These are phyloP conservation scores for Diphyllodes magnificus DNA, from an alignment of 2,113 vertebrate species.

Conservation along the genomic window DNA sequence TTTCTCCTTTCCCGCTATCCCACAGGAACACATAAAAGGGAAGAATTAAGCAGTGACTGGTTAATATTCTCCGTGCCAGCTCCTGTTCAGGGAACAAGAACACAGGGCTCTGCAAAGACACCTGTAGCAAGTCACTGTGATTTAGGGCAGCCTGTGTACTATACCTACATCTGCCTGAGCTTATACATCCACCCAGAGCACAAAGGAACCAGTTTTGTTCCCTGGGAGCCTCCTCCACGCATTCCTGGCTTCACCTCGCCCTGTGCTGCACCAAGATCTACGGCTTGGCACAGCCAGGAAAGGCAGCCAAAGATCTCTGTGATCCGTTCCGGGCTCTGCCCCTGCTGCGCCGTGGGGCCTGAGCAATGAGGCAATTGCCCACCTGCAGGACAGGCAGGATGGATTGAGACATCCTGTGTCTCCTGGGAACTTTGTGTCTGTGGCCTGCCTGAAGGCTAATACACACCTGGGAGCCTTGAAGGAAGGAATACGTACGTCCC, in stretches of 20 bases:
- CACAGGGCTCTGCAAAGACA: background rate
- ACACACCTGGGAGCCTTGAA: background rate
- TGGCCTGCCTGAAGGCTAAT: background rate
- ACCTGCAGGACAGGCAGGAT: background rate
- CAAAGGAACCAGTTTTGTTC: background rate
- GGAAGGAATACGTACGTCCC: background rate
- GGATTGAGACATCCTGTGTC: background rate
- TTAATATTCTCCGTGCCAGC: background rate
- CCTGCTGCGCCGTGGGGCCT: background rate
- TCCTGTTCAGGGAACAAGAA: background rate
- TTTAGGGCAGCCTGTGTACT: background rate
- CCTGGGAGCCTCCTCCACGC: background rate
- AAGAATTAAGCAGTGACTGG: background rate
- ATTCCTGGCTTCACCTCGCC: conserved; percentile 9
- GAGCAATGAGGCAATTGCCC: background rate
- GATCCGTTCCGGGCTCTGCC: background rate
- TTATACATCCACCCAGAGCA: background rate
- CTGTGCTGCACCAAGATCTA: background rate
- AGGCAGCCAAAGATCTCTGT: background rate
- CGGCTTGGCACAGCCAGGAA: background rate
- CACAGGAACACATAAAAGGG: background rate
- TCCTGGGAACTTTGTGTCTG: background rate
- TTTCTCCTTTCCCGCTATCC: background rate
- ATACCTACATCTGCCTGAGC: background rate
- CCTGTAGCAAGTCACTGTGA: background rate